Evolutionary conservation across 2,797 vertebrate genomes (phyloP), one percentile per base, ranked within the genome.

Genomic region (Jordanella pulchra): DNA sequence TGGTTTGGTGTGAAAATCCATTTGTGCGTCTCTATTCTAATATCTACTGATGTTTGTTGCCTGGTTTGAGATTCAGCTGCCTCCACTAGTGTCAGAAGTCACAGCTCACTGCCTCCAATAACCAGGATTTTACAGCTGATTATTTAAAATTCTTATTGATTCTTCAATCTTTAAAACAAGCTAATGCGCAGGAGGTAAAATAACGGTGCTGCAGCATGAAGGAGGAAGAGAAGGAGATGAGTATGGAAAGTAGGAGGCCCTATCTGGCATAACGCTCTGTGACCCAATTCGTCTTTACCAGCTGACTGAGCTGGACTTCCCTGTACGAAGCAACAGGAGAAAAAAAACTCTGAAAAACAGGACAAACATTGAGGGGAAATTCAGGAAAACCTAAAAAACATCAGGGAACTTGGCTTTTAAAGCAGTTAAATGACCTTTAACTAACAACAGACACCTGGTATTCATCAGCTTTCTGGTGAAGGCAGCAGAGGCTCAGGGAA

Each of bases 211-310:
- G 44, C 28, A 78, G 54, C 39, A 27, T 55, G 66, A 56, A 51
- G 54, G 47, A 32, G 30, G 53, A 66, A 65, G 67, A 50, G 73
- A 47, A 21, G 72, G 63, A 65, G 77, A 63, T 55, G 0, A 79
- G 84, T 79, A 70, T 70, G 79, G 77, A 86, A 85, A 88, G 84
- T 72, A 69, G 89, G 87, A 79, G 89, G 90, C 35, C 73, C 81
- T 87, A 87, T 80, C 75, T 78, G 83, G 85, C 83, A 86, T 73
- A 78, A 69, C 86, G 83, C 81, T 78, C 60, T 76, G 68, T 90
- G 92, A 94, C 92, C 93, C 79, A 92, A 69, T 92, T 93, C 90
- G 83, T 70, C 64, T 58, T 78, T 58, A 78, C 76, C 93, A 93
- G 90, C 91, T 92, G 91, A 94, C 70, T 50, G 58, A 78, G 66